Percentiles rank a stretch among this genome's conserved stretches.
These are phyloP conservation scores for Pachliopta kotzebuea DNA, from an alignment of 2,888 invertebrate genomes.

Conservation along the genomic window DNA sequence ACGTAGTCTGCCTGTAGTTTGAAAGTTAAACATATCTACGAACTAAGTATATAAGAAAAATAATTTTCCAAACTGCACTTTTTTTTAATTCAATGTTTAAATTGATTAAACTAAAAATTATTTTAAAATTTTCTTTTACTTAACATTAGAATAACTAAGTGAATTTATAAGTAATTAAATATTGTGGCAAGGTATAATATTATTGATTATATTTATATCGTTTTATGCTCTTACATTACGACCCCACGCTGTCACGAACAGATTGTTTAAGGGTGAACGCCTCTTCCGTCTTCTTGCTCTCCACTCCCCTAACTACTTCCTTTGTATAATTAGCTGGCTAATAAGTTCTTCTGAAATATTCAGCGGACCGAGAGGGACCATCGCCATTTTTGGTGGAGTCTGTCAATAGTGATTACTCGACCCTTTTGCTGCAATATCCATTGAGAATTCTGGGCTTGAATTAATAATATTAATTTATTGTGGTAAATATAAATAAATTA, in stretches of 20 bases:
- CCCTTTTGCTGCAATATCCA: constrained; percentile 44
- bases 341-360: constrained; percentile 69
- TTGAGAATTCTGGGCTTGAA: constrained; percentile 31
- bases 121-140: no score
- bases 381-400: constrained; percentile 50
- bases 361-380: constrained; percentile 48
- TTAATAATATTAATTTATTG: constrained; percentile 17
- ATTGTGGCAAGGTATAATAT: no score
- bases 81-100: no score
- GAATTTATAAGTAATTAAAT: no score
- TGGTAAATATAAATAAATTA: no score
- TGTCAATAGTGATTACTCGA: constrained; percentile 63
- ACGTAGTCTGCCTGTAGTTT: no score
- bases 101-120: no score
- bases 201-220: background rate
- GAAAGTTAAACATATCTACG: no score
- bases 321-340: constrained; percentile 73
- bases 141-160: no score
- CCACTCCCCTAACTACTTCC: constrained; percentile 54
- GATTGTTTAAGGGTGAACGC: constrained; percentile 26
- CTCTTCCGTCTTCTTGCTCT: constrained; percentile 31
- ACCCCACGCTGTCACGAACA: constrained; percentile 25
- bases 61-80: no score
- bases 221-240: constrained; percentile 6
- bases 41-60: no score